Conservation (phyloP, 2,113 vertebrate species). For the Todiramphus saurophagus region DNA sequence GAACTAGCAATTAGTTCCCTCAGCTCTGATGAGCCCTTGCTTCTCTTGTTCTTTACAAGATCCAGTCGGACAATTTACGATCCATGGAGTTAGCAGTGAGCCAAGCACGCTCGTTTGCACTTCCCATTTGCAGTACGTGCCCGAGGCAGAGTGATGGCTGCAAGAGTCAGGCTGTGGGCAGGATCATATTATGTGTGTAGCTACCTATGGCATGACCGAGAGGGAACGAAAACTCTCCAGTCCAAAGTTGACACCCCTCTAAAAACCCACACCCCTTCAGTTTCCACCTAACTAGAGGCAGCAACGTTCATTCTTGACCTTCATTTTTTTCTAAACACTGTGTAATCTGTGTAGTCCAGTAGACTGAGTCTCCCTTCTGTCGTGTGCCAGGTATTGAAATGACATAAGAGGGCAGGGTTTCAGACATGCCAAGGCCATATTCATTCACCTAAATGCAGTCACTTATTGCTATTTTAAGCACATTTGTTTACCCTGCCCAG, state of each 20-base stretch:
- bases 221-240: background rate
- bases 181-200: accelerated
- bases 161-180: background rate
- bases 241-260: background rate
- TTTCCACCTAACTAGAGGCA: background rate
- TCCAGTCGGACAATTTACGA: accelerated
- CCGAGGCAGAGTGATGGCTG: background rate
- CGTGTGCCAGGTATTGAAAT: background rate
- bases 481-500: background rate
- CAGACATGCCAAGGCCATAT: background rate
- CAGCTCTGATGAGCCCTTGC: accelerated
- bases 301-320: background rate
- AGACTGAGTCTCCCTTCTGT: background rate
- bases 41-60: background rate
- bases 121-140: background rate
- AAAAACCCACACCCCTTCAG: background rate
- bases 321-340: background rate
- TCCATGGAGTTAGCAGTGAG: background rate
- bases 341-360: background rate
- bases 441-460: background rate
- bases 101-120: accelerated
- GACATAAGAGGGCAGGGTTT: background rate
- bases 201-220: accelerated
- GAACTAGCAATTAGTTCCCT: accelerated
- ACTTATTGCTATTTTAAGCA: background rate